Percentiles rank a stretch among this genome's conserved stretches.
phyloP scores from a whole-genome alignment of 2,888 invertebrate species.

The Troides aeacus region DNA sequence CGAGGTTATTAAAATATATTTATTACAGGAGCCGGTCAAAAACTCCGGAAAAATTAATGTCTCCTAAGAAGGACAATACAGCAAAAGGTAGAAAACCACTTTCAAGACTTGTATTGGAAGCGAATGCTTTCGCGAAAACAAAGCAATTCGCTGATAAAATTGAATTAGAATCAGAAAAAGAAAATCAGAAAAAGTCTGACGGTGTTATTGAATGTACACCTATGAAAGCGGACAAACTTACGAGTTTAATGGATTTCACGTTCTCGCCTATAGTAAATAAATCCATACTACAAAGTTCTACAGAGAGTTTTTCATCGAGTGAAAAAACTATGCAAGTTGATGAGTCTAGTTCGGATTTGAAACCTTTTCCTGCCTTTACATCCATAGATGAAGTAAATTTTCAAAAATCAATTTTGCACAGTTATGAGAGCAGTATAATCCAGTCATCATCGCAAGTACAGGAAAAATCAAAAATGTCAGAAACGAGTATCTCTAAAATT shows the following conservation, averaged over 20 bases:
- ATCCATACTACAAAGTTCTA: slow-evolving; percentile 62
- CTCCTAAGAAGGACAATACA: slow-evolving; percentile 57
- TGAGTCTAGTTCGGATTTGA: slow-evolving; percentile 43
- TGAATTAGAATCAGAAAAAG: slow-evolving; percentile 42
- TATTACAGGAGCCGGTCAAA: slow-evolving; percentile 62
- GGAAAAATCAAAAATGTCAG: slow-evolving; percentile 29
- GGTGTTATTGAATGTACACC: slow-evolving; percentile 62
- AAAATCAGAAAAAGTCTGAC: slow-evolving; percentile 41
- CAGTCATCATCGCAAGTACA: slow-evolving; percentile 45
- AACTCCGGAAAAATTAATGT: slow-evolving; percentile 69
- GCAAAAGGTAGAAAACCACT: slow-evolving; percentile 60
- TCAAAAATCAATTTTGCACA: slow-evolving; percentile 61
- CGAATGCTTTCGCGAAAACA: slow-evolving; percentile 66
- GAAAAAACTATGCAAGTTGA: slow-evolving; percentile 43
- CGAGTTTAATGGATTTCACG: slow-evolving; percentile 61
- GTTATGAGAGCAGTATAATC: slow-evolving; percentile 57
- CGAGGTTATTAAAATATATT: background rate
- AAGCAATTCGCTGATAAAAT: slow-evolving; percentile 50
- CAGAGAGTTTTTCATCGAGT: slow-evolving; percentile 51
- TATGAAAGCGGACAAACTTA: slow-evolving; percentile 56
- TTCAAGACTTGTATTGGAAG: slow-evolving; percentile 67
- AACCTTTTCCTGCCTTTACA: slow-evolving; percentile 54
- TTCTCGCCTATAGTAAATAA: slow-evolving; percentile 70
- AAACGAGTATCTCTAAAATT: slow-evolving; percentile 28
- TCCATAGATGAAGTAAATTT: slow-evolving; percentile 53